phyloP scores from a whole-genome alignment of 2,797 vertebrate genomes.

The Meriones psammophilus region DNA sequence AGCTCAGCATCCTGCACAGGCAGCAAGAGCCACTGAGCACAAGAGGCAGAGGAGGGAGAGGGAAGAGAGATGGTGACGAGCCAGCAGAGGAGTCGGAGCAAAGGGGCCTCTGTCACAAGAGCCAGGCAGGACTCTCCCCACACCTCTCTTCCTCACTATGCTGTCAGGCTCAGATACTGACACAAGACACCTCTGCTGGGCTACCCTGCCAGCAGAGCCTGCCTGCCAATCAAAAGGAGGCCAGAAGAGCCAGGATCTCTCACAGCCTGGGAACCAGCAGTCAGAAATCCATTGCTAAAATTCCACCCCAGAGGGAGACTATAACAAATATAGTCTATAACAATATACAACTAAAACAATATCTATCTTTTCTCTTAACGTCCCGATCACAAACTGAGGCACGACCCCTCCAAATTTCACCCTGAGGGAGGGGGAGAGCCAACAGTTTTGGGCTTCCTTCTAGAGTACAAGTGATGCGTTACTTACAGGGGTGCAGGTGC shows the following conservation, averaged over 20 bases:
- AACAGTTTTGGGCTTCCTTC: neutral
- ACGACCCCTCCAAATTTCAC: neutral
- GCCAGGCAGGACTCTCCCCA: neutral
- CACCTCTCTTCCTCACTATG: too few relatives aligned
- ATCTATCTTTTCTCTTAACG: neutral
- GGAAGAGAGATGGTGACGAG: neutral
- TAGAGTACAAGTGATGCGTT: neutral
- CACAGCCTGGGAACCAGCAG: neutral
- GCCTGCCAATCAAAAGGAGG: neutral
- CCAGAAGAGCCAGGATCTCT: neutral
- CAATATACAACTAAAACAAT: neutral
- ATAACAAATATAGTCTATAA: too few relatives aligned
- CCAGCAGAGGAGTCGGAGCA: neutral
- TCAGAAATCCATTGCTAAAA: neutral
- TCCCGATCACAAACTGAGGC: neutral
- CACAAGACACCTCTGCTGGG: neutral
- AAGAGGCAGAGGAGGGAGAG: neutral
- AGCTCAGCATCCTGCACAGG: neutral
- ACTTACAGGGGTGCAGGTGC: neutral
- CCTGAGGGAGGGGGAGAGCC: fast-evolving
- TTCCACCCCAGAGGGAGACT: neutral
- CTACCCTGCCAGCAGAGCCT: neutral
- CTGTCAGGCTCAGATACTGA: neutral
- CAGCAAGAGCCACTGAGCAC: neutral
- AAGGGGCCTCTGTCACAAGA: neutral